Conservation (phyloP, 2,113 vertebrate species). For the Puma concolor region DNA sequence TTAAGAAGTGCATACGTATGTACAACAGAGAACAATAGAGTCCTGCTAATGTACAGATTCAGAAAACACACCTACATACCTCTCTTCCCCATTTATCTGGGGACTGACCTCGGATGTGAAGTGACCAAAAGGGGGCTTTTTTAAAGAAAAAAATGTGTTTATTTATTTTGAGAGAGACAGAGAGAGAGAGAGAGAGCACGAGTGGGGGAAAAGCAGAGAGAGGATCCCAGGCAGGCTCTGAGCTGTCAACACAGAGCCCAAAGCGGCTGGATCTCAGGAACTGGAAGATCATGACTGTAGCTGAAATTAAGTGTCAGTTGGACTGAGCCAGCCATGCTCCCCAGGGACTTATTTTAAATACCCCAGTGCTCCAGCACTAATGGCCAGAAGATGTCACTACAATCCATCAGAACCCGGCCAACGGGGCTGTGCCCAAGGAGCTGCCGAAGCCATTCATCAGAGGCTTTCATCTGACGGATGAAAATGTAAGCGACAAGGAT, state of each 20-base stretch:
- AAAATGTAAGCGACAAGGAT: neutral
- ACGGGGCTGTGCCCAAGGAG: neutral
- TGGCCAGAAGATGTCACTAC: constrained; percentile 73
- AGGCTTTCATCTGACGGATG: neutral
- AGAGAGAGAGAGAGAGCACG: no score
- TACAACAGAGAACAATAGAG: neutral
- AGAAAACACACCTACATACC: neutral
- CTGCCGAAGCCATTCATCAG: neutral
- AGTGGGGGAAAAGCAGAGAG: no score
- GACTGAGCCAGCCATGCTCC: no score
- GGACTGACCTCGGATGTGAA: neutral
- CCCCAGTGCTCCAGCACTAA: neutral
- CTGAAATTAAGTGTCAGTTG: no score
- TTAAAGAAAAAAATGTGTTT: no score
- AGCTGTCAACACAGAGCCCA: no score
- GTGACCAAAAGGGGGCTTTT: neutral
- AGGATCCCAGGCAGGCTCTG: no score
- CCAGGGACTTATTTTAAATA: neutral
- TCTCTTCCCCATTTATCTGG: neutral
- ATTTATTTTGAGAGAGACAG: no score
- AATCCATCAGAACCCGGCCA: constrained; percentile 12
- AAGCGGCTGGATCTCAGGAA: no score
- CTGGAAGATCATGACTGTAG: no score
- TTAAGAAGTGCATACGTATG: no score
- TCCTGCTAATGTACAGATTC: neutral